Evolutionary conservation across 2,113 vertebrate genomes (phyloP), one percentile per base, ranked within the genome.

Genomic region (Zosterops pallidus): DNA sequence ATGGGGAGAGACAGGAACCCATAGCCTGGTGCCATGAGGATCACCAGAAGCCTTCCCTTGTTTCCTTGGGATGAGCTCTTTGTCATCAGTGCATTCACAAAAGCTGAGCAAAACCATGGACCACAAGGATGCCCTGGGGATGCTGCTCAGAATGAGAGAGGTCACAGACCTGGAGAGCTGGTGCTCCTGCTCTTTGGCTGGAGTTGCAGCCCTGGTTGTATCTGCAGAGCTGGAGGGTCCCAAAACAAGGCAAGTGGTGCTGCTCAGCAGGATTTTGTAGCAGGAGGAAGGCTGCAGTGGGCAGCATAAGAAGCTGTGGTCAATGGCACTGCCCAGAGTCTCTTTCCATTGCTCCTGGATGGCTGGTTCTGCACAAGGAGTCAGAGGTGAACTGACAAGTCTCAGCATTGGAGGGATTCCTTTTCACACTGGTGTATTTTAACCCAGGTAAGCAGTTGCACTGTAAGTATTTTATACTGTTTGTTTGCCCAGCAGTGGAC

Each of bases 11-110:
- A n/a, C 60, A 63, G 69, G 29, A 93, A 12, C 21, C 25, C 5
- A 0, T 33, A 49, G 31, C 23, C 15, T 0, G 0, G 33, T 47
- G 64, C 70, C 21, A 1, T 39, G 35, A 53, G 46, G 53, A 52
- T 46, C 12, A 1, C 17, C n/a, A 46, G 55, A 47, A 14, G 5
- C n/a, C 82, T 46, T 65, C 59, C 20, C 25, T 46, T 3, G 0
- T 11, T 63, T 70, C 52, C 55, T 52, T 63, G 78, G 29, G 21
- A 33, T 2, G 2, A 80, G 37, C 68, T 77, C 37, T 70, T 85
- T 85, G 39, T 84, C 71, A 31, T 56, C n/a, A 1, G 11, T 49
- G 12, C 28, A 6, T 49, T 78, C 83, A 23, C 47, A 74, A 74
- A 78, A 90, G 23, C 64, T 49, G 83, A n/a, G 42, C 41, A 55